Base-by-base conservation (phyloP, 2,797 vertebrate species). In the Anguilla obscura region DNA sequence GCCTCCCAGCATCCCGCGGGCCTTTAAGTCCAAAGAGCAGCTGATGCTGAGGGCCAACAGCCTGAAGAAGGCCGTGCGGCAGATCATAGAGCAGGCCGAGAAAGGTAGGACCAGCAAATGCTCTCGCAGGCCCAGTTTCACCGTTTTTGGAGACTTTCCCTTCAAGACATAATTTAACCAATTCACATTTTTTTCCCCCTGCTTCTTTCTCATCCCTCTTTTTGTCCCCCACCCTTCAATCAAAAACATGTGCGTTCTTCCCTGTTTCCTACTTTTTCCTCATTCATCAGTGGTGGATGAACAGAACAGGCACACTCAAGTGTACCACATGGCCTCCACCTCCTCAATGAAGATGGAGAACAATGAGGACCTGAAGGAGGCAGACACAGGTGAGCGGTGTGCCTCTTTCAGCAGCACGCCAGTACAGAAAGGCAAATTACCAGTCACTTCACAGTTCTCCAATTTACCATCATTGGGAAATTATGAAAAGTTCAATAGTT, bases 1-100 rank as follows among this genome's bases (percentile, higher is more conserved):
- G 2, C 91, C 91, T 33, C 93, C 94, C 14, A 86, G 92, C 0
- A 87, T 96, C 87, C 94, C 94, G 16, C 95, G 94, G 91, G 94
- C 96, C 18, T 98, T 97, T 93, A 96, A 96, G 90, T 97, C 97
- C 92, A 98, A 96, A 91, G 97, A 97, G 94, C 98, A 99, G 92
- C 94, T 98, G 92, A 98, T 98, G 96, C 94, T 99, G 85, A 92
- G 97, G 85, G 97, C 98, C 0, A 97, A 97, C 95, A 98, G 97
- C 93, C 95, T 99, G 92, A 99, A 99, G 95, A 98, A 98, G 92
- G 98, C 98, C 0, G 93, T 99, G 93, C 93, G 97, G 90, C 98
- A 99, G 93, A 98, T 99, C 94, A 97, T 99, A 24, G 98, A 98
- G 89, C 98, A 99, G 93, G 96, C 98, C 0, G 97, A 99, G 95